These are phyloP conservation scores for Narcine bancroftii DNA, from an alignment of 2,113 vertebrate species.

Conservation along the genomic window DNA sequence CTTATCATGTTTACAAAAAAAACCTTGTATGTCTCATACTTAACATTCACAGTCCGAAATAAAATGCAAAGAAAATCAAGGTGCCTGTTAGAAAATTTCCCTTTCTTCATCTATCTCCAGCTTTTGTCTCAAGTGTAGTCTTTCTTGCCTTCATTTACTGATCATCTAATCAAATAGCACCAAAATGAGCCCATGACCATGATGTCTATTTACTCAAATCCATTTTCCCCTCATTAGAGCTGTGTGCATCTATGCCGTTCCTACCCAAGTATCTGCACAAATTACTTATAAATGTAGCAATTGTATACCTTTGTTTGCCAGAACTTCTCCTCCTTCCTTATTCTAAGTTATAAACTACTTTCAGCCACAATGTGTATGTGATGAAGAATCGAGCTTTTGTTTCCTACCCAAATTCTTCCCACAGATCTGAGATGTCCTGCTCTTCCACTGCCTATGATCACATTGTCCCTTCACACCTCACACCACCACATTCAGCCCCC, in stretches of 20 bases:
- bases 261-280: too few species aligned
- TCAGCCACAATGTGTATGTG: neutral
- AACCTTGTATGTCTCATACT: neutral
- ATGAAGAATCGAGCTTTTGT: neutral
- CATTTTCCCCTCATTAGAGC: too few species aligned
- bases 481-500: too few species aligned
- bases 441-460: neutral
- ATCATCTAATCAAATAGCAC: too few species aligned
- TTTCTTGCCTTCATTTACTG: neutral
- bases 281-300: too few species aligned
- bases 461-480: too few species aligned
- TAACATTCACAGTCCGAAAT: neutral
- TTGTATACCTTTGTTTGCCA: neutral
- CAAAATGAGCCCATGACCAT: too few species aligned
- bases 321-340: neutral
- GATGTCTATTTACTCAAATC: too few species aligned
- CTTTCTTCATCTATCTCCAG: neutral
- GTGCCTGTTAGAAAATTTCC: neutral
- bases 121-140: neutral
- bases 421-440: neutral
- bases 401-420: neutral
- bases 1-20: neutral
- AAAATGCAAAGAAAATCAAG: neutral
- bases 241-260: too few species aligned
- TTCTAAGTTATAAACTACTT: neutral